Evolutionary conservation across 1,140 invertebrate genomes (phyloP).

Genomic region (Atta texana): DNA sequence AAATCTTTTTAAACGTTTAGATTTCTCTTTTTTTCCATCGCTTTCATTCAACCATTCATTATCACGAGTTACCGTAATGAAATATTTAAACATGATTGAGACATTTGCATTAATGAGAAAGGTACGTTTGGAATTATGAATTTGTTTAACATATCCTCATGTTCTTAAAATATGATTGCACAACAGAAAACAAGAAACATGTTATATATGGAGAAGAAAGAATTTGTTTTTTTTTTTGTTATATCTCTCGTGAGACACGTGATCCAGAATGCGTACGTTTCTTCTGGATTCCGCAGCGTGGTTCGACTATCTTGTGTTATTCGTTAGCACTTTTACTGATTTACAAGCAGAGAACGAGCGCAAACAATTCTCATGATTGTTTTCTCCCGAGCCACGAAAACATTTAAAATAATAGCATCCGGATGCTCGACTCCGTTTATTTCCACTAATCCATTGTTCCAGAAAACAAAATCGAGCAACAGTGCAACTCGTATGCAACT

Average conservation of each 20-base stretch:
- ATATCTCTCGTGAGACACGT: conserved; percentile 11
- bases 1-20: not conserved
- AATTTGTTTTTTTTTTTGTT: not conserved
- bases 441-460: conserved; percentile 57
- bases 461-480: conserved; percentile 37
- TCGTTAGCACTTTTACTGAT: conserved; percentile 31
- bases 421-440: conserved; percentile 21
- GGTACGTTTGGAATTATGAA: not conserved
- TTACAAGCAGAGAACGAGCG: conserved; percentile 22
- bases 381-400: not conserved
- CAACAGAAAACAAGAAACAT: not conserved
- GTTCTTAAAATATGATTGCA: not conserved
- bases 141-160: not conserved
- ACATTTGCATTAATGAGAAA: not conserved
- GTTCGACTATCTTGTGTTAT: conserved; percentile 56
- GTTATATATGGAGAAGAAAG: conserved; percentile 15
- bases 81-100: conserved; percentile 20
- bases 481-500: conserved; percentile 61
- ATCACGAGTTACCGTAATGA: not conserved
- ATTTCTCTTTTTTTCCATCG: not conserved
- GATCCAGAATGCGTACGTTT: conserved; percentile 69
- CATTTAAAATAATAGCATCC: conserved; percentile 34
- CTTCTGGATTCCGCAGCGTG: conserved; percentile 57
- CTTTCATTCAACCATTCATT: not conserved
- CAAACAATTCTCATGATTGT: conserved; percentile 1